Evolutionary conservation across 2,888 invertebrate genomes (phyloP), one percentile per base, ranked within the genome.

Genomic region (Drosophila cognata): DNA sequence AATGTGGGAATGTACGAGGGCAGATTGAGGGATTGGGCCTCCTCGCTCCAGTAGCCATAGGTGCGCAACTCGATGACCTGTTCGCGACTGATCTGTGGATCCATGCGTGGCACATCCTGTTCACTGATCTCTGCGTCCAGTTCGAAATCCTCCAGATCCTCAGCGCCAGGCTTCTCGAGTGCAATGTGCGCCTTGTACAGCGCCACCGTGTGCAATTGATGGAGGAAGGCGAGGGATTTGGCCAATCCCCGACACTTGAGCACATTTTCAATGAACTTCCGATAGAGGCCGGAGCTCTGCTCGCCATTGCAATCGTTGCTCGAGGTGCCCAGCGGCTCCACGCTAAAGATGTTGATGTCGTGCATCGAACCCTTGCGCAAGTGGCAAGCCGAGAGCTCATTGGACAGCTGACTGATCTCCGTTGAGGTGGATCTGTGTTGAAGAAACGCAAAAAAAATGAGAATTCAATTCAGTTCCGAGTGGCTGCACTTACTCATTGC

Each of bases 1-100:
- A 98, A 99, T 73, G 96, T 95, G 41, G 96, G 95, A 82, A 96
- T 95, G 94, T 98, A 98, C 3, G 97, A 97, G 0, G 98, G 99
- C 77, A 99, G 94, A 71, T 95, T 95, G 93, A 98, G 95, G n/a
- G 95, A 94, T 71, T 94, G 93, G 61, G 96, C 96, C 93, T 97
- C 97, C 13, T 95, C 94, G 71, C 97, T 96, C 96, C 96, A 97
- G 85, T 94, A 95, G 0, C 97, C 97, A 92, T 95, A 97, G 46
- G 93, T 92, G 35, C 93, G 92, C 36, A 93, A 68, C 68, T 93
- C 93, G 56, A 92, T 82, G 21, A 92, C 82, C 84, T 93, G 90
- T 69, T 92, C 92, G 38, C 87, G 91, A 73, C 92, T 92, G 36
- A 93, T 93, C 35, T 92, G 90, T 13, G 93, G 92, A 71, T 93